Percentiles rank a stretch among this genome's conserved stretches.
These are phyloP conservation scores for Junonia oenone DNA, from an alignment of 2,888 invertebrate genomes.

Conservation along the genomic window DNA sequence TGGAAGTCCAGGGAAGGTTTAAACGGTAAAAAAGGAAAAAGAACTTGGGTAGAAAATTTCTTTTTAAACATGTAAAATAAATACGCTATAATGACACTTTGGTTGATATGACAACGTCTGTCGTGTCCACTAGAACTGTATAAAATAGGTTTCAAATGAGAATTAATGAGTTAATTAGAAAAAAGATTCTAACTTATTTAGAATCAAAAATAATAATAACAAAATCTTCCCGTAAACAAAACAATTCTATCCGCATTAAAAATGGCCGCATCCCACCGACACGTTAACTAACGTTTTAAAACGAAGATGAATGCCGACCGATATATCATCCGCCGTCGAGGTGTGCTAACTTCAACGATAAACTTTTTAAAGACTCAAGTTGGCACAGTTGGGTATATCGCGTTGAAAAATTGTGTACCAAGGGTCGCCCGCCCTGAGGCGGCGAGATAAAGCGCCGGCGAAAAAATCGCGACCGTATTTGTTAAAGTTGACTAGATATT, in stretches of 20 bases:
- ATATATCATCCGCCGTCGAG: slow-evolving; percentile 68
- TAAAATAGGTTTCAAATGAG: too few species aligned
- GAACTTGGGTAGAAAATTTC: too few species aligned
- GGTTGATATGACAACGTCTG: too few species aligned
- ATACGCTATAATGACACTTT: too few species aligned
- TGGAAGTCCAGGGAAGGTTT: too few species aligned
- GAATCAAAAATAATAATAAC: background rate
- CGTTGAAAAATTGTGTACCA: slow-evolving; percentile 77
- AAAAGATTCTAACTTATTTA: background rate
- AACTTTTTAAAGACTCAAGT: slow-evolving; percentile 77
- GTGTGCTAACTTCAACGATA: slow-evolving; percentile 72
- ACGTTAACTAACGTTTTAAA: slow-evolving; percentile 54
- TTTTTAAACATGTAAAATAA: too few species aligned
- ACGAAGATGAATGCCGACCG: slow-evolving; percentile 67
- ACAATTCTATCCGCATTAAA: too few species aligned
- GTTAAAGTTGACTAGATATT: slow-evolving; percentile 68
- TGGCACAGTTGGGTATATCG: slow-evolving; percentile 59
- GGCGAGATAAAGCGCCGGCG: slow-evolving; percentile 55
- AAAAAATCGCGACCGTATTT: slow-evolving; percentile 69
- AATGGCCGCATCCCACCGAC: slow-evolving; percentile 34
- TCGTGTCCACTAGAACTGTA: too few species aligned
- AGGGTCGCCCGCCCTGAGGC: slow-evolving; percentile 61
- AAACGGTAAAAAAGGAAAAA: too few species aligned
- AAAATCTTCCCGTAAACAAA: background rate
- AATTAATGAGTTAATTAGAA: background rate